Base-by-base conservation (phyloP, 2,888 invertebrate species). In the Macroteleia sp. region DNA sequence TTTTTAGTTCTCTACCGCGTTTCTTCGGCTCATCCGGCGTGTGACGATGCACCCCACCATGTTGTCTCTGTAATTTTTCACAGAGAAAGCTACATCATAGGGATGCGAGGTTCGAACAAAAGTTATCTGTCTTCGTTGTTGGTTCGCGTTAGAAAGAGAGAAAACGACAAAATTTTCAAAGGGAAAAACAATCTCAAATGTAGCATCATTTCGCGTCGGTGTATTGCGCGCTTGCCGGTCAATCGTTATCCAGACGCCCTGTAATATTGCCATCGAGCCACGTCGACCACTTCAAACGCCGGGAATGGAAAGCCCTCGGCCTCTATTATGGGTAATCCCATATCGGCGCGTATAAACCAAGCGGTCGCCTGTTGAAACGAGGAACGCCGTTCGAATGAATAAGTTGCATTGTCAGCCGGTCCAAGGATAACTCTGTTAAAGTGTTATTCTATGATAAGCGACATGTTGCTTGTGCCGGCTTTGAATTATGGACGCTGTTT, bases 201-300 rank as follows among this genome's bases (percentile, higher is more conserved):
- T n/a, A n/a, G n/a, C n/a, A n/a, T n/a, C n/a, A n/a, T n/a, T n/a
- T 36, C n/a, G 54, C 62, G 56, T 46, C 20, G 61, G 59, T 32
- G 70, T 42, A 57, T 59, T 50, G 64, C 50, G 50, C 54, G 59
- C 30, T 48, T 20, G 46, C 16, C 50, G 57, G 62, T 50, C 69
- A 69, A 62, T 76, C 62, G 62, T 76, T 69, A 76, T 62, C 64
- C 69, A 62, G 64, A 57, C 76, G 71, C 59, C 54, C 52, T 30
- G 42, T 70, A 52, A 71, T 77, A 77, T 77, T 70, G 70, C 66
- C 39, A 69, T 61, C 48, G 62, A 75, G 62, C 62, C 75, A 30
- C 61, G 59, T 41, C 59, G 56, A 70, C 76, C 76, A 70, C 76
- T 77, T 77, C 76, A 77, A 77, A 77, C 76, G 64, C 52, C 32